Evolutionary conservation across 2,113 vertebrate genomes (phyloP), one percentile per base, ranked within the genome.

Genomic region (Amblyornis subalaris): DNA sequence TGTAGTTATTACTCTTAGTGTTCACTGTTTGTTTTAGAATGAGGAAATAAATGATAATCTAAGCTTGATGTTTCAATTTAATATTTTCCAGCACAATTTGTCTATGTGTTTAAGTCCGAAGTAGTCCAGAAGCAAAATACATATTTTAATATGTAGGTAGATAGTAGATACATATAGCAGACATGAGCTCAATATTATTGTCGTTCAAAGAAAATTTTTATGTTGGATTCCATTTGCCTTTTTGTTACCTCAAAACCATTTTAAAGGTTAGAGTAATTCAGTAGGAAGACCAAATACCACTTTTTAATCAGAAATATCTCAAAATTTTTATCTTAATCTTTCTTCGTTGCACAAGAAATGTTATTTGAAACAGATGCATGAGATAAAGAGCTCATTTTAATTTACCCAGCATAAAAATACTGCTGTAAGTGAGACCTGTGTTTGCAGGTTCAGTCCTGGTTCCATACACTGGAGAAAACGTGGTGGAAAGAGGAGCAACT

Each of bases 381-480:
- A 57, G 23, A 55, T 75, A 58, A 74, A 2, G 2, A 77, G 13
- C 6, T 36, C 25, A 26, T 55, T 87, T 64, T 66, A 50, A 80
- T 62, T 80, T 48, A 51, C 2, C 7, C 7, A 36, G 17, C 9
- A 53, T 55, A 42, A 79, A 55, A 72, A 48, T 38, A 29, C n/a
- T 66, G 20, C n/a, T 74, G 57, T 44, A 67, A 83, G 42, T 64
- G 10, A 50, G 47, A 58, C 12, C 44, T 6, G 0, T 54, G 14
- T 85, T 71, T 61, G 22, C 2, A 3, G n/a, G 23, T 74, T 79
- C 26, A 29, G n/a, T 69, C 33, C 31, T 78, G n/a, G 4, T 84
- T 74, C 47, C 2, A 2, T 35, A n/a, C 0, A 0, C 29, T 6
- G 11, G 38, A 28, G 24, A 31, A 64, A 51, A 64, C 1, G 1